Evolutionary conservation across 2,888 invertebrate genomes (phyloP), one percentile per base, ranked within the genome.

Genomic region (Drosophila vallismaia): DNA sequence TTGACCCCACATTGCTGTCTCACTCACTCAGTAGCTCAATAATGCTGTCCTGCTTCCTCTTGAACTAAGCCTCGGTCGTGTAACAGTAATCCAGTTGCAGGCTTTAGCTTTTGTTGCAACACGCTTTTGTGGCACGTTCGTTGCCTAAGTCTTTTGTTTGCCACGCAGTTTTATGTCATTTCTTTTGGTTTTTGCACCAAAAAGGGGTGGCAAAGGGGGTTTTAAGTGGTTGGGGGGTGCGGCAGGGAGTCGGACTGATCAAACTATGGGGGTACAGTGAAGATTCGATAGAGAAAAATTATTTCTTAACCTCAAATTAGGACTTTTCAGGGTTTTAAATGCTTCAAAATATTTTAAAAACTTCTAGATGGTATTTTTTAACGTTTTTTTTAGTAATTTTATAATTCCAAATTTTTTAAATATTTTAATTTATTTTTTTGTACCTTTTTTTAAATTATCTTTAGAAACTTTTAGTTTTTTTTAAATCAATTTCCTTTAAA

Each of bases 71-170:
- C 14, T 19, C n/a, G 44, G 29, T 70, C 63, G 67, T 86, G 72
- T 83, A 83, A 86, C 80, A 83, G 86, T 80, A 80, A 86, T 86
- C 84, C 80, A 80, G 84, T 80, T 80, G 86, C 80, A 75, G 77
- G 51, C 78, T 58, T 45, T 64, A 67, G 51, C 66, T 44, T 64
- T 67, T 68, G 50, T 68, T 59, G 71, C 49, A 71, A 59, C 60
- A 50, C 59, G 68, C 78, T 68, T 66, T 71, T 53, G 72, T 57
- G 66, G 70, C 86, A 75, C 81, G 84, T 84, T 84, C 71, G 86
- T 83, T 76, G 84, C 84, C 69, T 84, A 68, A 84, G 84, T 84
- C 86, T 84, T 86, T 86, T 83, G 86, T 84, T 80, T 79, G 77
- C 79, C 79, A 76, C 72, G 71, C 78, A 79, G 83, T 79, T 82